Evolutionary conservation across 2,797 vertebrate species (phyloP).

Genomic region (Parauchenoglanis ngamensis): DNA sequence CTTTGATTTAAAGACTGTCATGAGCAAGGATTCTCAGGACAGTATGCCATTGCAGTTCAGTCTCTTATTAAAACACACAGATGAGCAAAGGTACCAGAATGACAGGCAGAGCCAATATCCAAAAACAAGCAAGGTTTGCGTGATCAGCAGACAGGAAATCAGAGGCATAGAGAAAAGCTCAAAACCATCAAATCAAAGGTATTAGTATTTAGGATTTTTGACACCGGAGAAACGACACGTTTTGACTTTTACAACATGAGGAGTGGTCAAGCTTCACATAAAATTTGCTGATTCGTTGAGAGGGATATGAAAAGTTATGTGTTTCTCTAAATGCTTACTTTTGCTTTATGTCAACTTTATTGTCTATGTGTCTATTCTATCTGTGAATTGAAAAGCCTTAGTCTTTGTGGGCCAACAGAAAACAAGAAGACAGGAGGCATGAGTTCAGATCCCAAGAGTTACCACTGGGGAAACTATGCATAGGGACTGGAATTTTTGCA

Average conservation of each 20-base stretch:
- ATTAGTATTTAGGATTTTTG: background rate
- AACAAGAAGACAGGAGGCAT: background rate
- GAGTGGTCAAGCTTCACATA: background rate
- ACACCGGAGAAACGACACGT: background rate
- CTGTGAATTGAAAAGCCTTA: background rate
- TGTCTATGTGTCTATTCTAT: background rate
- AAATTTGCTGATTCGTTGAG: background rate
- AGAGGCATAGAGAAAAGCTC: too few relatives aligned
- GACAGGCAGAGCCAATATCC: too few relatives aligned
- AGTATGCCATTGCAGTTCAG: too few relatives aligned
- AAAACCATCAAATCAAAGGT: too few relatives aligned
- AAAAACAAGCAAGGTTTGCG: too few relatives aligned
- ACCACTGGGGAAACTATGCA: background rate
- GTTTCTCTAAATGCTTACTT: background rate
- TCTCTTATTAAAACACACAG: too few relatives aligned
- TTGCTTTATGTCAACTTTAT: background rate
- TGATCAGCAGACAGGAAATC: too few relatives aligned
- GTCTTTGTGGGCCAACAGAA: background rate
- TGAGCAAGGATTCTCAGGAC: too few relatives aligned
- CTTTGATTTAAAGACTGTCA: background rate
- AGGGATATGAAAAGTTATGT: background rate
- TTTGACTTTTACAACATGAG: background rate
- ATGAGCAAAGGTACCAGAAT: too few relatives aligned
- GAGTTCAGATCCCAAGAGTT: background rate
- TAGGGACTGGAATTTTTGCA: background rate